Evolutionary conservation across 2,888 invertebrate genomes (phyloP).

Genomic region (Mycalesis mineus): DNA sequence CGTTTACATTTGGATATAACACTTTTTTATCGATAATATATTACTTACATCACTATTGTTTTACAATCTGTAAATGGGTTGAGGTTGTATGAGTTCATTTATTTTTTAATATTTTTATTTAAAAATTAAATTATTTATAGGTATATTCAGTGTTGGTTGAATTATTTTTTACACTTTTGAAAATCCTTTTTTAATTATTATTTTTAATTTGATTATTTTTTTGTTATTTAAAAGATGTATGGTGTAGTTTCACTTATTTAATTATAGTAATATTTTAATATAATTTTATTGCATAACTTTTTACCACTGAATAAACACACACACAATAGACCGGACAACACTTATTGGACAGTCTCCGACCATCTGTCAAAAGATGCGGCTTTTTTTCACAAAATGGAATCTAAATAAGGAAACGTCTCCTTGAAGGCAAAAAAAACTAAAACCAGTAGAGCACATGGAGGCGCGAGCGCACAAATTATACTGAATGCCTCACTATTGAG

Average conservation of each 20-base stretch:
- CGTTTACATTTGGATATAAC: slow-evolving; percentile 6
- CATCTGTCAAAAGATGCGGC: neutral
- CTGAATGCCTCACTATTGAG: slow-evolving; percentile 63
- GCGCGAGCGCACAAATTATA: slow-evolving; percentile 64
- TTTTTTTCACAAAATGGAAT: slow-evolving; percentile 2
- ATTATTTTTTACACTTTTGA: too few relatives aligned
- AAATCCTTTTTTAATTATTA: too few relatives aligned
- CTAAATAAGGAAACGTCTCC: neutral
- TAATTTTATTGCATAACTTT: too few relatives aligned
- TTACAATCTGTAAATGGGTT: neutral
- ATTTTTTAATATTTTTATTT: neutral
- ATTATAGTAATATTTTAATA: too few relatives aligned
- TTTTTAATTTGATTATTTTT: too few relatives aligned
- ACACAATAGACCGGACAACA: neutral
- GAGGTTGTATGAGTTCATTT: neutral
- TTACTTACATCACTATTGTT: slow-evolving; percentile 15
- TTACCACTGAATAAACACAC: neutral
- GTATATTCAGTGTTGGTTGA: too few relatives aligned
- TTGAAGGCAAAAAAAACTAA: slow-evolving; percentile 1
- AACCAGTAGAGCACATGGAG: slow-evolving; percentile 59
- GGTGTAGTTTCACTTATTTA: too few relatives aligned
- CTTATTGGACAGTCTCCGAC: neutral
- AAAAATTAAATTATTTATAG: neutral
- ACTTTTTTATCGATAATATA: slow-evolving; percentile 7
- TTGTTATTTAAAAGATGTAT: too few relatives aligned